A percentile compares a stretch with the other conserved stretches of the same genome.
phyloP scores from a whole-genome alignment of 2,797 vertebrate genomes.

The Caiman crocodilus region DNA sequence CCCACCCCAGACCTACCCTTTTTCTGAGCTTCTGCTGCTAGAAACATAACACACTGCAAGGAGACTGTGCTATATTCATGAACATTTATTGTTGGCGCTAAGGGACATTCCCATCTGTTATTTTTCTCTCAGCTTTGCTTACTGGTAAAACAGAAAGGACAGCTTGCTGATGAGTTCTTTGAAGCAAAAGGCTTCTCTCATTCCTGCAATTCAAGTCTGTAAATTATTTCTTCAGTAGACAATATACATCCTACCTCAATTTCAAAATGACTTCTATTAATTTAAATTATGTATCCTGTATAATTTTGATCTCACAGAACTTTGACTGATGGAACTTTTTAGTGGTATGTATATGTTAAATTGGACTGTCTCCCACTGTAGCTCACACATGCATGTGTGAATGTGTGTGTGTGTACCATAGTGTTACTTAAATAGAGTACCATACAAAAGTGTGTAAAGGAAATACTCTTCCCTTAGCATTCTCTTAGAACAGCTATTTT shows the following conservation, averaged over 20 bases:
- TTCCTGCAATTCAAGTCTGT: constrained; percentile 80
- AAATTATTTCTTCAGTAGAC: constrained; percentile 77
- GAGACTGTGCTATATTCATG: constrained; percentile 79
- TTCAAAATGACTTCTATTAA: constrained; percentile 74
- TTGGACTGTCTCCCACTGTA: constrained; percentile 7
- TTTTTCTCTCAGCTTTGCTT: constrained; percentile 79
- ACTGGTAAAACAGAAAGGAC: constrained; percentile 82
- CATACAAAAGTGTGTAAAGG: background rate
- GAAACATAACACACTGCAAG: constrained; percentile 68
- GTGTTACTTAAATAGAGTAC: background rate
- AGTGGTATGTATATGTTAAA: background rate
- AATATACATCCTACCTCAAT: constrained; percentile 59
- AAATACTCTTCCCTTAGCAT: too few species aligned
- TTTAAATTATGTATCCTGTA: constrained; percentile 52
- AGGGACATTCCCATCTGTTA: constrained; percentile 84
- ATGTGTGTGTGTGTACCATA: background rate
- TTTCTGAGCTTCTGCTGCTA: constrained; percentile 75
- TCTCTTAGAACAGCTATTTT: background rate
- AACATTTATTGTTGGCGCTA: constrained; percentile 56
- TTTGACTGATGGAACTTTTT: constrained; percentile 12
- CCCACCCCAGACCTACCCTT: constrained; percentile 41
- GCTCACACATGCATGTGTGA: background rate
- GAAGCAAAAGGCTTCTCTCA: constrained; percentile 78
- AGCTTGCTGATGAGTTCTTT: constrained; percentile 83
- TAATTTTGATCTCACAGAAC: background rate